Conservation (phyloP, 2,888 invertebrate genomes). For the Phoenoteleia sp. region DNA sequence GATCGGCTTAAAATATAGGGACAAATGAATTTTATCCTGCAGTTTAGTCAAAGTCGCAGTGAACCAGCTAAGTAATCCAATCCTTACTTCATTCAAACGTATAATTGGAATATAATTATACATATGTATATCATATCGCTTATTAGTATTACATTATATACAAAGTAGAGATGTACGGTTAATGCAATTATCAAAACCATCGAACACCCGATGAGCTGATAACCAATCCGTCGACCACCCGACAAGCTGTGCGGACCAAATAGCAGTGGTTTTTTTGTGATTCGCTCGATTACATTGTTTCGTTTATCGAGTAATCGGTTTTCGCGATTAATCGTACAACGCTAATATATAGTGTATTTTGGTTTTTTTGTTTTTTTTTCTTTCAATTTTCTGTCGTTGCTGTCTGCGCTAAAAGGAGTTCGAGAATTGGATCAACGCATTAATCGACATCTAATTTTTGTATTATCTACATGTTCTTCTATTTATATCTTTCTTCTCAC, state of each 20-base stretch:
- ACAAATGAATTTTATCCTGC: conserved; percentile 2
- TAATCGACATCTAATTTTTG: conserved; percentile 55
- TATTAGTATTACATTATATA: conserved; percentile 83
- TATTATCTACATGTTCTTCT: conserved; percentile 66
- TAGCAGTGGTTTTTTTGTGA: conserved; percentile 5
- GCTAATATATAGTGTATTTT: conserved; percentile 59
- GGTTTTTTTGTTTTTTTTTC: conserved; percentile 6
- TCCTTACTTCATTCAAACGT: conserved; percentile 52
- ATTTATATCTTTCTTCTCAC: conserved; percentile 47
- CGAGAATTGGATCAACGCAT: conserved; percentile 69
- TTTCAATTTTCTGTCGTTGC: conserved; percentile 72
- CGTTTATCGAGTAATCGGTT: conserved; percentile 10
- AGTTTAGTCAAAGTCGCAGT: conserved; percentile 36
- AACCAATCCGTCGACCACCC: conserved; percentile 16
- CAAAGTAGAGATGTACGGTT: conserved; percentile 77
- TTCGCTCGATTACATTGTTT: background rate
- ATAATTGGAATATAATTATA: conserved; percentile 69
- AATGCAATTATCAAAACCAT: conserved; percentile 43
- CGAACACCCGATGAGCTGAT: conserved; percentile 4
- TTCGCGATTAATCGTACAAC: conserved; percentile 44
- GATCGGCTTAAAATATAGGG: background rate
- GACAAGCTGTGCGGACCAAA: conserved; percentile 6
- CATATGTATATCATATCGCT: conserved; percentile 64
- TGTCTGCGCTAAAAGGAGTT: conserved; percentile 78
- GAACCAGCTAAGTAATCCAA: conserved; percentile 53